Percentiles rank a stretch among this genome's conserved stretches.
These are phyloP conservation scores for Sycophila texana DNA, from an alignment of 2,888 invertebrate species.

Conservation along the genomic window DNA sequence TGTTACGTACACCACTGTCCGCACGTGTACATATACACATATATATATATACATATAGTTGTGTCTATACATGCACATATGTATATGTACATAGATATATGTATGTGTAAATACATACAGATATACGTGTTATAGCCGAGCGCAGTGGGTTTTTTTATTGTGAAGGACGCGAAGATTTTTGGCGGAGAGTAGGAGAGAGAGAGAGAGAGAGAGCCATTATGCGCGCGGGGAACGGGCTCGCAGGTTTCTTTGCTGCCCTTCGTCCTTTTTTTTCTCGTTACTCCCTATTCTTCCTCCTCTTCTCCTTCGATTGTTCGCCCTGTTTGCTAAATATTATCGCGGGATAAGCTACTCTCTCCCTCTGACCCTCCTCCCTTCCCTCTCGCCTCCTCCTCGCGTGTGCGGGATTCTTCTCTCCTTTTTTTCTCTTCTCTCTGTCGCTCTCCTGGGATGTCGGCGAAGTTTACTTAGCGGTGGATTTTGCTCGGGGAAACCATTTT, in stretches of 20 bases:
- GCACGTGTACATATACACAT: background rate
- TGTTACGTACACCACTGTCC: no score
- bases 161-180: no score
- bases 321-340: slow-evolving; percentile 53
- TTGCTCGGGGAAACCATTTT: no score
- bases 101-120: no score
- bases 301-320: slow-evolving; percentile 34
- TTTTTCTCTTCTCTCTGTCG: background rate
- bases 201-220: background rate
- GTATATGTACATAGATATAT: no score
- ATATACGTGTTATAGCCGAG: background rate
- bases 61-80: background rate
- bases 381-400: background rate
- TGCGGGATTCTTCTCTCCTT: background rate
- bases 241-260: slow-evolving; percentile 19
- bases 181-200: no score
- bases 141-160: background rate
- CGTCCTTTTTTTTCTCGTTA: background rate
- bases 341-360: background rate
- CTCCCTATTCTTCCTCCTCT: slow-evolving; percentile 21
- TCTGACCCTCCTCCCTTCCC: background rate
- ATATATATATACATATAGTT: background rate
- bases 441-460: background rate
- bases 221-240: slow-evolving; percentile 18
- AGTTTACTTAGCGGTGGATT: slow-evolving; percentile 3